These are phyloP conservation scores for Onychostoma macrolepis DNA, from an alignment of 2,113 vertebrate genomes.

Conservation along the genomic window DNA sequence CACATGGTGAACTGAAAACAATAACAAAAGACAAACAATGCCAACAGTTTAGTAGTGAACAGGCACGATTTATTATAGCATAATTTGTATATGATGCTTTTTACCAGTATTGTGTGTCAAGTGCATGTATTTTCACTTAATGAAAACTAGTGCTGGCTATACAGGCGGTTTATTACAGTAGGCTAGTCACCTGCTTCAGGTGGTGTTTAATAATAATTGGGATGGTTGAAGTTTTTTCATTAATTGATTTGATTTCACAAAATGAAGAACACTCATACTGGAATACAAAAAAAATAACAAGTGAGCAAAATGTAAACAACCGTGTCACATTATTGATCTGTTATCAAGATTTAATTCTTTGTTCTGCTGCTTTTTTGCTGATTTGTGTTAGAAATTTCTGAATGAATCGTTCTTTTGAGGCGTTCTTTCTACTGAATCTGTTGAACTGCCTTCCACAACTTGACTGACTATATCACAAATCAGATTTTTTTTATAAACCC, in stretches of 20 bases:
- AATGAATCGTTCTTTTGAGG: background rate
- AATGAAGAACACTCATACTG: background rate
- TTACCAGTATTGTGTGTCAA: background rate
- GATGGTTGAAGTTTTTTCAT: background rate
- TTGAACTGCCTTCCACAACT: background rate
- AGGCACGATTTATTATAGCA: background rate
- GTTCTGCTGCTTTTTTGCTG: background rate
- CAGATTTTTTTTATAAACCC: background rate
- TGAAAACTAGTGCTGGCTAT: background rate
- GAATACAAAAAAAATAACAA: background rate
- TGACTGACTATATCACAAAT: background rate
- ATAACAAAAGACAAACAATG: slow-evolving; percentile 34
- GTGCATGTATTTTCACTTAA: background rate
- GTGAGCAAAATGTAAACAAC: background rate
- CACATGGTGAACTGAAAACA: slow-evolving; percentile 41
- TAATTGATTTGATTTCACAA: background rate
- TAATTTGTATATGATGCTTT: background rate
- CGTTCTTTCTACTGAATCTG: background rate
- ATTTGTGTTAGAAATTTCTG: background rate
- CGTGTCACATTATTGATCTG: background rate
- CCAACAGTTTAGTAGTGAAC: background rate
- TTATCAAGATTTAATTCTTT: background rate
- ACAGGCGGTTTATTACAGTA: background rate
- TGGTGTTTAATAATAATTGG: background rate
- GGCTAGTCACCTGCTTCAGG: slow-evolving; percentile 3